Evolutionary conservation across 2,113 vertebrate genomes (phyloP).

Genomic region (Lichenostomus cassidix): DNA sequence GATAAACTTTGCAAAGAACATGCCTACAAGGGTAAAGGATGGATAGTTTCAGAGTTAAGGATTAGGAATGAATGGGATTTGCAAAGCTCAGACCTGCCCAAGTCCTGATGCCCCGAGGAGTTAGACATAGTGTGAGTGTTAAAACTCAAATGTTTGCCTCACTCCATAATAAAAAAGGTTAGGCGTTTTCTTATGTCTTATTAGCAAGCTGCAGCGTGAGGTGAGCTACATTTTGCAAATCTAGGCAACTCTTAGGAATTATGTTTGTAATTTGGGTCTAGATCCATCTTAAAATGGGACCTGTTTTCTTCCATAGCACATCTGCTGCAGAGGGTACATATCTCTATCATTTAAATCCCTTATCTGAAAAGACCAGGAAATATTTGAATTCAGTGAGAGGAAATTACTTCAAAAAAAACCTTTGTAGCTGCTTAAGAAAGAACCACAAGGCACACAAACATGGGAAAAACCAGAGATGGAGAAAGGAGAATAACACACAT

Average conservation of each 20-base stretch:
- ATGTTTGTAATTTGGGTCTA: neutral
- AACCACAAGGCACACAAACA: neutral
- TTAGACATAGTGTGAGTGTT: neutral
- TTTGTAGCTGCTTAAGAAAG: slow-evolving; percentile 11
- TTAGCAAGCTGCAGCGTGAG: neutral
- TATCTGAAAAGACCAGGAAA: slow-evolving; percentile 27
- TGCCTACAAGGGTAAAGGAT: neutral
- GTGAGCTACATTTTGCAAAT: neutral
- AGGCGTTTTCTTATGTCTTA: neutral
- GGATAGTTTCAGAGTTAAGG: neutral
- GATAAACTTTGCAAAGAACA: neutral
- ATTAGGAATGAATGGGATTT: neutral
- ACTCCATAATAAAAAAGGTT: neutral
- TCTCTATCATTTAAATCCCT: neutral
- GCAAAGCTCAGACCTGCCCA: neutral
- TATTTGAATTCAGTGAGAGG: slow-evolving; percentile 13
- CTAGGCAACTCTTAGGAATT: neutral
- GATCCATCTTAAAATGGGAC: neutral
- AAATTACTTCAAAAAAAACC: neutral
- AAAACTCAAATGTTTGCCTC: neutral
- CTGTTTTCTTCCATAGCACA: neutral
- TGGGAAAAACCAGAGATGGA: neutral
- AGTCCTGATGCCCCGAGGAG: neutral
- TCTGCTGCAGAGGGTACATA: neutral
- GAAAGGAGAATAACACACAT: neutral